Conservation (phyloP, 2,888 invertebrate genomes). For the Coenonympha glycerion region DNA sequence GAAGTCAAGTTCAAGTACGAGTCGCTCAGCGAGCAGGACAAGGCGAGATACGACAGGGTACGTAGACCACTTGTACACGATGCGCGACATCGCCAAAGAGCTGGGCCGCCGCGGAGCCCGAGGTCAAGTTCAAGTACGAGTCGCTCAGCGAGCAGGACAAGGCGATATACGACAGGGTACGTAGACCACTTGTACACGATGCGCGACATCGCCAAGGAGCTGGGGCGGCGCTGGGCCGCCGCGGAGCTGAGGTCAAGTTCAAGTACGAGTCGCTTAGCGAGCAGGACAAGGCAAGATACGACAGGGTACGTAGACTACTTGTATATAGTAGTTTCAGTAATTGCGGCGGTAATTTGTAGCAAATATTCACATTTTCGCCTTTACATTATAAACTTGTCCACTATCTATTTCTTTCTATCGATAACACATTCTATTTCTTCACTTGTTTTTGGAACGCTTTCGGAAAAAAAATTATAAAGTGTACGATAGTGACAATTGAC, state of each 20-base stretch:
- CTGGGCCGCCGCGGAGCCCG: slow-evolving; percentile 93
- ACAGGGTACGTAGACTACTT: slow-evolving; percentile 92
- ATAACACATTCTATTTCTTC: too few species aligned
- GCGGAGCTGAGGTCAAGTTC: slow-evolving; percentile 86
- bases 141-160: slow-evolving; percentile 95
- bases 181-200: slow-evolving; percentile 95
- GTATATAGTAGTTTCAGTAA: too few species aligned
- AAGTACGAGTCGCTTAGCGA: slow-evolving; percentile 96
- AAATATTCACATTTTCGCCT: too few species aligned
- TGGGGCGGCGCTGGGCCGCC: slow-evolving; percentile 96
- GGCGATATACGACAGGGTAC: slow-evolving; percentile 95
- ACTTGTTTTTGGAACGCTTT: too few species aligned
- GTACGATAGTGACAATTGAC: too few species aligned
- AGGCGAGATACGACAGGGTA: slow-evolving; percentile 96
- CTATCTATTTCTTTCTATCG: too few species aligned
- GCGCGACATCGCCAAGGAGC: slow-evolving; percentile 97
- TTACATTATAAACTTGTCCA: too few species aligned
- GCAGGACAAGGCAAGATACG: slow-evolving; percentile 96
- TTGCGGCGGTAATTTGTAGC: too few species aligned
- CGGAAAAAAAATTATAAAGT: too few species aligned
- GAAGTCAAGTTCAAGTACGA: slow-evolving; percentile 93
- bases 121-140: slow-evolving; percentile 92
- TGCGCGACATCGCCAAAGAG: slow-evolving; percentile 98
- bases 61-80: slow-evolving; percentile 92
- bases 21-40: slow-evolving; percentile 94